phyloP scores from a whole-genome alignment of 2,888 invertebrate genomes.

The Strigamia maritima region DNA sequence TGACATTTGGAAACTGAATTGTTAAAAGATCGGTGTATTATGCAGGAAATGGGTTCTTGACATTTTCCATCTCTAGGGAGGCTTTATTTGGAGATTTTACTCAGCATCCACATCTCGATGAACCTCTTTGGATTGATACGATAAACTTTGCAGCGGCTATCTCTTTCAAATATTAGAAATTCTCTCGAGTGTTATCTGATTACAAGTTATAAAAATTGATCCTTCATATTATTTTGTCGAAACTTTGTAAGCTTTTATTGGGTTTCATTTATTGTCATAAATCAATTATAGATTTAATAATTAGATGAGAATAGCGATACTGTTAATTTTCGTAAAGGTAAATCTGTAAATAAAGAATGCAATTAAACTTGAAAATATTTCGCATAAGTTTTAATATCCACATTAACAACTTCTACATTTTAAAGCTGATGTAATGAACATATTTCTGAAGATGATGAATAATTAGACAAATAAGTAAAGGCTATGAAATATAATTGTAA shows the following conservation, averaged over 20 bases:
- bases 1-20: slow-evolving; percentile 6
- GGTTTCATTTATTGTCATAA: not conserved
- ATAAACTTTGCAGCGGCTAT: slow-evolving; percentile 9
- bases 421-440: not conserved
- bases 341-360: not conserved
- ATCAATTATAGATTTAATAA: not conserved
- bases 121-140: slow-evolving; percentile 13
- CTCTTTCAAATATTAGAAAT: not conserved
- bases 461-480: not conserved
- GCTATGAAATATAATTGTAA: not conserved
- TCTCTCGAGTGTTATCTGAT: slow-evolving; percentile 3
- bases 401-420: not conserved
- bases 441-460: not conserved
- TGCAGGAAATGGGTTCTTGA: slow-evolving; percentile 18
- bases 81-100: slow-evolving; percentile 13
- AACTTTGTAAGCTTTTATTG: not conserved
- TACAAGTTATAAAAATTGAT: not conserved
- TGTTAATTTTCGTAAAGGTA: too few relatives aligned
- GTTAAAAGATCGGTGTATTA: not conserved
- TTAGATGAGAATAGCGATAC: too few relatives aligned
- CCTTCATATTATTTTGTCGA: not conserved
- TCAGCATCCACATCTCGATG: not conserved
- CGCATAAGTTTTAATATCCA: not conserved
- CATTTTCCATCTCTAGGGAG: slow-evolving; percentile 1
- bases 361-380: slow-evolving; percentile 2